Evolutionary conservation across 1,140 invertebrate genomes (phyloP).

Genomic region (Chironomus tepperi): DNA sequence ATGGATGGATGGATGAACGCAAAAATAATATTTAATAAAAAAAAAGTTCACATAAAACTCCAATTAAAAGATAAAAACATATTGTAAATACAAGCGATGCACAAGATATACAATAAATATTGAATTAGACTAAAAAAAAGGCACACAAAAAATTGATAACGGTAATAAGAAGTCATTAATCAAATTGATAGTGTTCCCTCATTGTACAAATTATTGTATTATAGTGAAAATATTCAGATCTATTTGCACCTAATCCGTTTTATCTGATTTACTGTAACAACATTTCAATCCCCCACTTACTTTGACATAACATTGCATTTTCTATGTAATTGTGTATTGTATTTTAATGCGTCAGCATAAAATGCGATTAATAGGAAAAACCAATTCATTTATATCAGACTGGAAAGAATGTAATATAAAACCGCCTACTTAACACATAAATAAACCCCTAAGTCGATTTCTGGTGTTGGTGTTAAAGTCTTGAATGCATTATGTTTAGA

Average conservation of each 20-base stretch:
- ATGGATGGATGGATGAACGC: too few relatives aligned
- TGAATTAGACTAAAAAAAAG: too few relatives aligned
- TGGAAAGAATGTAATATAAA: slow-evolving; percentile 10
- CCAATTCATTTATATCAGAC: background rate
- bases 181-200: background rate
- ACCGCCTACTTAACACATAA: slow-evolving; percentile 18
- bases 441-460: slow-evolving; percentile 19
- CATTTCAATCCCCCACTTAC: background rate
- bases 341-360: slow-evolving; percentile 22
- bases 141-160: too few relatives aligned
- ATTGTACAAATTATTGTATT: background rate
- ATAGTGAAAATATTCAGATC: background rate
- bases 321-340: background rate
- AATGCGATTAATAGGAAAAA: slow-evolving; percentile 10
- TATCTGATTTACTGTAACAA: slow-evolving; percentile 23
- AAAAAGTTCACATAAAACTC: too few relatives aligned
- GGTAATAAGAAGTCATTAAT: background rate
- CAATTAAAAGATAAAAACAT: too few relatives aligned
- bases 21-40: too few relatives aligned
- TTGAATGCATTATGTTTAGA: background rate
- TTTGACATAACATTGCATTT: background rate
- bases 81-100: too few relatives aligned
- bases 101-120: too few relatives aligned
- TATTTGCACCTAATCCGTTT: slow-evolving; percentile 23
- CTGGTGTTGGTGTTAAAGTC: slow-evolving; percentile 19